Percentiles rank a stretch among this genome's conserved stretches.
These are phyloP conservation scores for Condylura cristata DNA, from an alignment of 2,113 vertebrate genomes.

Conservation along the genomic window DNA sequence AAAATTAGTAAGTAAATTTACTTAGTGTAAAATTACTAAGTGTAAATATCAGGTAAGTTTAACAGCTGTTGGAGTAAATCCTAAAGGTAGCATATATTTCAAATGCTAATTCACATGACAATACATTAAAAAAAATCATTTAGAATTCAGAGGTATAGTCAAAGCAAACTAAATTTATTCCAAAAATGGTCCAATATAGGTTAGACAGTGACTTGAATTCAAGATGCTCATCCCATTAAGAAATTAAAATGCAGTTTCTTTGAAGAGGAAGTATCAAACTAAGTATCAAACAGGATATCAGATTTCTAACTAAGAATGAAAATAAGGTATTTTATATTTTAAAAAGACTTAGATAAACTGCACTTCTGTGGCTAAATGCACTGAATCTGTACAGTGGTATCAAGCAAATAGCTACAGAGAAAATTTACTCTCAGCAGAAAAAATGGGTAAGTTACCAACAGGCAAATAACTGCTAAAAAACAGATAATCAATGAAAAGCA, in stretches of 20 bases:
- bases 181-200: not conserved
- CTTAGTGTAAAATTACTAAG: not conserved
- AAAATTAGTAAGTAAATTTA: constrained; percentile 31
- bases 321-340: constrained; percentile 4
- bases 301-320: not conserved
- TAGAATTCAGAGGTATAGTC: not conserved
- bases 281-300: not conserved
- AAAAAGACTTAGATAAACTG: not conserved
- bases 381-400: not conserved
- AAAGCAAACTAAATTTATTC: constrained; percentile 11
- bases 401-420: constrained; percentile 4
- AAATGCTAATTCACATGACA: not conserved
- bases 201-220: not conserved
- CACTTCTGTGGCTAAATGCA: constrained; percentile 24
- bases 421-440: not conserved
- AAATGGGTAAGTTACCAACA: not conserved
- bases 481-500: not conserved
- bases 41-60: not conserved
- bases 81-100: not conserved
- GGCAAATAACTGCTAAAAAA: constrained; percentile 13
- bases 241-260: not conserved
- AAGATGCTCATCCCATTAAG: not conserved
- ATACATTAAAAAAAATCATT: not conserved
- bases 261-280: not conserved
- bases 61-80: not conserved